phyloP scores from a whole-genome alignment of 1,140 invertebrate genomes.

The Callitettix versicolor region DNA sequence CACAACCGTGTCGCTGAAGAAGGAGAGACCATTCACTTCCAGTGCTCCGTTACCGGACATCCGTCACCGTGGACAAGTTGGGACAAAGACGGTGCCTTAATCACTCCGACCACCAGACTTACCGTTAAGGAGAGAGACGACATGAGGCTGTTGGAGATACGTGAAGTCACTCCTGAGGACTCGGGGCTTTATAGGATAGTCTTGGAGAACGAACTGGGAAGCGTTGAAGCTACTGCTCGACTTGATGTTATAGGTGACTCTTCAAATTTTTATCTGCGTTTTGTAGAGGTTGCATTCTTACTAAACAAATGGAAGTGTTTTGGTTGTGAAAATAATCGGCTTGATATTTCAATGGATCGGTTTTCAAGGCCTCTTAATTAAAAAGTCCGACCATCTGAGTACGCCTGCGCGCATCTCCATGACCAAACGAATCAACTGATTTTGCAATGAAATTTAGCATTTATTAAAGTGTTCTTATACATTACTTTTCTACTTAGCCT shows the following conservation, averaged over 20 bases:
- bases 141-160: slow-evolving; percentile 61
- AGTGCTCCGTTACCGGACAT: slow-evolving; percentile 65
- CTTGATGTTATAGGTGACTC: slow-evolving; percentile 62
- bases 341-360: no score
- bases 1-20: slow-evolving; percentile 74
- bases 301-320: no score
- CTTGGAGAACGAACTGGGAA: slow-evolving; percentile 70
- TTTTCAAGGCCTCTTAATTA: no score
- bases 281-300: no score
- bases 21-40: slow-evolving; percentile 68
- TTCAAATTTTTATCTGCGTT: no score
- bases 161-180: slow-evolving; percentile 62
- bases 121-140: slow-evolving; percentile 65
- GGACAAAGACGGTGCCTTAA: slow-evolving; percentile 58
- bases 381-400: no score
- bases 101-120: slow-evolving; percentile 52
- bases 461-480: no score
- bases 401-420: no score
- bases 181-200: slow-evolving; percentile 70
- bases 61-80: slow-evolving; percentile 66
- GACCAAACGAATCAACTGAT: no score
- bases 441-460: no score
- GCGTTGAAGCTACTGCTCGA: slow-evolving; percentile 65
- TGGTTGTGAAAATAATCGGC: no score
- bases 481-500: no score